These are phyloP conservation scores for Bombus breviceps DNA, from an alignment of 1,140 invertebrate species.

Conservation along the genomic window DNA sequence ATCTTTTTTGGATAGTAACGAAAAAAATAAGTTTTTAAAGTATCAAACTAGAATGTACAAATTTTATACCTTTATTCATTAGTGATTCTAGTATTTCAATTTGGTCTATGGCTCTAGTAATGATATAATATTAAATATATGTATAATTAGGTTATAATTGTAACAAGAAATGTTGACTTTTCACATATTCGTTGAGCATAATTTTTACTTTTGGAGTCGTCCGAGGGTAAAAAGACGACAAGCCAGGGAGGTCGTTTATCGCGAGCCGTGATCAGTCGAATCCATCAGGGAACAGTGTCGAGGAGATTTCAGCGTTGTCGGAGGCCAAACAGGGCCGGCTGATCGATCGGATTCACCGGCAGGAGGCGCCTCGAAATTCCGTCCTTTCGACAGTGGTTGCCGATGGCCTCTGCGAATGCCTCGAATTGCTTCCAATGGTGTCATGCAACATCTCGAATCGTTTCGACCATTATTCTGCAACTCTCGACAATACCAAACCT, in stretches of 20 bases:
- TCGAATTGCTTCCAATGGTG: slow-evolving; percentile 10
- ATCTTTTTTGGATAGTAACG: neutral
- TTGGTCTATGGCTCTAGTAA: neutral
- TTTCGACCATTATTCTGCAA: neutral
- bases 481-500: neutral
- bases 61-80: neutral
- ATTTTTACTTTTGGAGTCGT: neutral
- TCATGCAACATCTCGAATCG: neutral
- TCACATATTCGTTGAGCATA: neutral
- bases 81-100: neutral
- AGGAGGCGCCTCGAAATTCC: slow-evolving; percentile 35
- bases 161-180: neutral
- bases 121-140: no score
- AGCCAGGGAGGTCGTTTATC: neutral
- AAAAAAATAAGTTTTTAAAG: neutral
- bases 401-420: neutral
- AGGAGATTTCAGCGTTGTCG: slow-evolving; percentile 39
- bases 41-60: neutral
- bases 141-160: neutral
- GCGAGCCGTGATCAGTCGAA: slow-evolving; percentile 8
- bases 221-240: neutral
- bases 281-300: slow-evolving; percentile 29
- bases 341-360: slow-evolving; percentile 41
- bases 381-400: slow-evolving; percentile 17
- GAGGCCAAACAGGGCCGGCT: slow-evolving; percentile 35